Evolutionary conservation across 2,113 vertebrate genomes (phyloP).

Genomic region (Nesoenas mayeri): DNA sequence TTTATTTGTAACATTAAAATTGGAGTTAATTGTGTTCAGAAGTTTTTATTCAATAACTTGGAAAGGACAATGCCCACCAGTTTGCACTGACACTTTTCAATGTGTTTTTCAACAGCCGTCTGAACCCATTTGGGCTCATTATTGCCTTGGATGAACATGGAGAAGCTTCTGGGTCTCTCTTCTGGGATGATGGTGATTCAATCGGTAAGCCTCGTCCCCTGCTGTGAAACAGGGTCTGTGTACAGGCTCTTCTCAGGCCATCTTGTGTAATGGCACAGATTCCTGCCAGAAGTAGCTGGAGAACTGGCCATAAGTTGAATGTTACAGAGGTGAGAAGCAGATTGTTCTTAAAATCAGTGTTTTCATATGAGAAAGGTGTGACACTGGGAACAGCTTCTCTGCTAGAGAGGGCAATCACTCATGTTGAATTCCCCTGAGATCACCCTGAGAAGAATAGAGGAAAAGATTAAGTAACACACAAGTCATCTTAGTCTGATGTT

Average conservation of each 20-base stretch:
- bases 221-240: not conserved
- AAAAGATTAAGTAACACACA: not conserved
- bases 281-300: not conserved
- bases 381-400: not conserved
- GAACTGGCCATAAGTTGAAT: not conserved
- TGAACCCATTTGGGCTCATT: slow-evolving; percentile 63
- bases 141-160: slow-evolving; percentile 43
- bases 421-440: not conserved
- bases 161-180: slow-evolving; percentile 54
- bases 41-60: not conserved
- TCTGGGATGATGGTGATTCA: slow-evolving; percentile 70
- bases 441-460: not conserved
- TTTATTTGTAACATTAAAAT: not conserved
- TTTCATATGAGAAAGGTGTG: not conserved
- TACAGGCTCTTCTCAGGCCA: not conserved
- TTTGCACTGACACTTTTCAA: not conserved
- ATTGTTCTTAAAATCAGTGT: not conserved
- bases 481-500: not conserved
- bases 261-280: not conserved
- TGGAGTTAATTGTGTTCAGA: not conserved
- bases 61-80: not conserved
- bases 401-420: not conserved
- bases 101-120: not conserved
- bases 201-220: not conserved
- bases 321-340: not conserved